phyloP scores from a whole-genome alignment of 2,888 invertebrate species.

The Cerastoderma edule region DNA sequence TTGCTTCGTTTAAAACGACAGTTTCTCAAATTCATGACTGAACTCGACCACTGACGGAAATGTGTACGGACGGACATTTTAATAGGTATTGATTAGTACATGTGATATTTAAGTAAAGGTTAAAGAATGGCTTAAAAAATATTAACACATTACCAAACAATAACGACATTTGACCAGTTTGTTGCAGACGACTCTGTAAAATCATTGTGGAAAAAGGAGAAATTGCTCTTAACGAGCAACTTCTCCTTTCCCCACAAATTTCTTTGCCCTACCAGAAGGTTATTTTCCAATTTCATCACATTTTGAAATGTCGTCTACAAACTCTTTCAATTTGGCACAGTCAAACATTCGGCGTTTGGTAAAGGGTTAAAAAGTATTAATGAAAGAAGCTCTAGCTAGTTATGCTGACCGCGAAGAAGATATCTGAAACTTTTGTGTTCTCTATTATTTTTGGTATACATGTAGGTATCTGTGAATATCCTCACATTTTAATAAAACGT shows the following conservation, averaged over 20 bases:
- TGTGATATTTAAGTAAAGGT: not conserved
- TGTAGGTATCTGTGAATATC: too few species aligned
- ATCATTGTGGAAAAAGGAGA: not conserved
- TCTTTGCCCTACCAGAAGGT: not conserved
- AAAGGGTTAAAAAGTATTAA: not conserved
- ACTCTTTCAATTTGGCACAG: not conserved
- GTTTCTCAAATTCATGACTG: not conserved
- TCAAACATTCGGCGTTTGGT: not conserved
- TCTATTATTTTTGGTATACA: too few species aligned
- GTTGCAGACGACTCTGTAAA: not conserved
- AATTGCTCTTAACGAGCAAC: not conserved
- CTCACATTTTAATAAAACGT: too few species aligned
- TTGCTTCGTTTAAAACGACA: constrained; percentile 48
- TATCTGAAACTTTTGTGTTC: not conserved
- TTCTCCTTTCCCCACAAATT: not conserved
- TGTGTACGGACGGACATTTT: too few species aligned
- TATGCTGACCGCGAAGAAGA: not conserved
- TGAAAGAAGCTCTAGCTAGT: not conserved
- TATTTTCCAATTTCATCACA: too few species aligned
- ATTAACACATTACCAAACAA: not conserved
- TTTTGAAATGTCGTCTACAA: not conserved
- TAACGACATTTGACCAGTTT: not conserved
- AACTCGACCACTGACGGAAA: not conserved
- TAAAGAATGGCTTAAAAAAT: not conserved
- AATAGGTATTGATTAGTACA: too few species aligned